phyloP scores from a whole-genome alignment of 2,888 invertebrate species.

The Mongoloraphidia duomilia region DNA sequence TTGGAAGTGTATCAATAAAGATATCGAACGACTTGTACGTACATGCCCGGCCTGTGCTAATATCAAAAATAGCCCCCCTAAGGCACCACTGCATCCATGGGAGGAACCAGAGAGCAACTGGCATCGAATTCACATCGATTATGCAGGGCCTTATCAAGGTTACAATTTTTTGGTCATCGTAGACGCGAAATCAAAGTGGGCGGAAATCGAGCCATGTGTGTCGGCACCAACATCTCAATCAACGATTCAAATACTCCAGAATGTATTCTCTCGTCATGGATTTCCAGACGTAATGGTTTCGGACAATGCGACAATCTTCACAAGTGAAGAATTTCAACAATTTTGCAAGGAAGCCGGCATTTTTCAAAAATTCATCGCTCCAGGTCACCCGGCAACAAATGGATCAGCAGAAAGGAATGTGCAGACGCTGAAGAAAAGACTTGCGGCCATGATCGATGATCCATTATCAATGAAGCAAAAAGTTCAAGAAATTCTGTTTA shows the following conservation, averaged over 20 bases:
- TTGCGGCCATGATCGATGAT: no score
- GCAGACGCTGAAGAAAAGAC: no score
- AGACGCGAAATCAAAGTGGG: conserved; percentile 19
- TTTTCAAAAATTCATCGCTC: conserved; percentile 12
- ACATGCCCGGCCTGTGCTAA: conserved; percentile 13
- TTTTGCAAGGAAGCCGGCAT: conserved; percentile 14
- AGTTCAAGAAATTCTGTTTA: conserved; percentile 8
- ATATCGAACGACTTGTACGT: conserved; percentile 15
- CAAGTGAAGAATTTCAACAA: conserved; percentile 11
- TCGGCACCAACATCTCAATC: conserved; percentile 11
- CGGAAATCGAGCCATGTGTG: conserved; percentile 12
- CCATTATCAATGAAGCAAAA: conserved; percentile 4
- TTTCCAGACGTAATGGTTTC: conserved; percentile 14
- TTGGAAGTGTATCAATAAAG: no score
- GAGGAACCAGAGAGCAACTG: conserved; percentile 12
- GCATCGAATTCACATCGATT: conserved; percentile 18
- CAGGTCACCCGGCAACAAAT: conserved; percentile 10
- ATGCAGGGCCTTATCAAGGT: conserved; percentile 14
- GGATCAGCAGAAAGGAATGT: no score
- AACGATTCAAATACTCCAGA: conserved; percentile 13
- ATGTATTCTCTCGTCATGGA: conserved; percentile 16
- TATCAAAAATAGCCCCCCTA: conserved; percentile 14
- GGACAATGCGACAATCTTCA: conserved; percentile 18
- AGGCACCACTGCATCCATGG: conserved; percentile 16
- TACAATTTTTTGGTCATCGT: conserved; percentile 14